Base-by-base conservation (phyloP, 2,888 invertebrate species). In the Quadriops clusia region DNA sequence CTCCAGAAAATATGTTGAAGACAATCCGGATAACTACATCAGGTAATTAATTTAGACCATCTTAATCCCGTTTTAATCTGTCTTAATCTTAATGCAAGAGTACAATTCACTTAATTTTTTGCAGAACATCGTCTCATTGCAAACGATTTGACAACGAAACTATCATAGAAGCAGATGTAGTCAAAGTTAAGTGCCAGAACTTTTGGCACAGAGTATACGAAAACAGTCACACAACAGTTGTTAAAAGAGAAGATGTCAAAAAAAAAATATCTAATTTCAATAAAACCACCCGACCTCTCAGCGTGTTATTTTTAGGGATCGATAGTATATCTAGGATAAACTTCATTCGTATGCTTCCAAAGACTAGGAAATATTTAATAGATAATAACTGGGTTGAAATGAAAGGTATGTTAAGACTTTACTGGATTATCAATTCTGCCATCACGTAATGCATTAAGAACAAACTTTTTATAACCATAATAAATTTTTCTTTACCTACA, bases 301-400 rank as follows among this genome's bases (percentile, higher is more conserved):
- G 76, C 50, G 73, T 90, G 1, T 57, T 89, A 17, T 63, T 89
- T 51, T 54, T 91, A 12, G 90, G 89, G 21, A 76, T 90, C 45
- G 87, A 90, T 51, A 83, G 85, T 22, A 76, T 89, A 46, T 89
- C 89, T 0, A 60, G 86, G 33, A 62, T 81, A 21, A 83, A 89
- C 52, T 69, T 84, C 30, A 66, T 73, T 11, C 68, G 84, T 28
- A 74, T 80, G 5, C 76, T 89, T 74, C 77, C 78, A 1, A 66
- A 70, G 46, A 85, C 85, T 1, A 64, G 69, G 2, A 60, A 67
- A 9, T 77, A 74, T 51, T 63, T 91, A 17, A 61, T 72, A 24
- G 67, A 74, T 11, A 72, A 45, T 26, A 39, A 40, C n/a, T 57
- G 55, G 42, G 37, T 46, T n/a, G 54, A 54, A 40, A 45, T 53